Evolutionary conservation across 2,797 vertebrate species (phyloP).

Genomic region (Myotis findleyi): DNA sequence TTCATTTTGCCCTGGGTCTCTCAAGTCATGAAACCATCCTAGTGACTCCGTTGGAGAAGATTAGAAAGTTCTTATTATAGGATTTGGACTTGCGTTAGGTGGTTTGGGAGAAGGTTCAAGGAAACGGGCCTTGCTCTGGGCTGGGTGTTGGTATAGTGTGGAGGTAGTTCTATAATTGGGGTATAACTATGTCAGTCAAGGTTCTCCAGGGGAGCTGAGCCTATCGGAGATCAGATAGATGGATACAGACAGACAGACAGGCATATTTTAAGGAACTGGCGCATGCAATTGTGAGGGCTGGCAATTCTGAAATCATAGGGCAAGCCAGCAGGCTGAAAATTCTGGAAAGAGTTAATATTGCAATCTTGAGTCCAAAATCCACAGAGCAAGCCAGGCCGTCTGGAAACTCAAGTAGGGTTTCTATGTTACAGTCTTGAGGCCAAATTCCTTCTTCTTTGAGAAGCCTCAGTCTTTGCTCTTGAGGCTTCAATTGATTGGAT

Average conservation of each 20-base stretch:
- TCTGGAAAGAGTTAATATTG: not conserved
- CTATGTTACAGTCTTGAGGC: not conserved
- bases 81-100: not conserved
- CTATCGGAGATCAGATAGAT: not conserved
- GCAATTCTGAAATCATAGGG: not conserved
- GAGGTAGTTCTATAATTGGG: not conserved
- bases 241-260: not conserved
- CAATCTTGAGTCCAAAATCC: not conserved
- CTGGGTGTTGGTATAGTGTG: not conserved
- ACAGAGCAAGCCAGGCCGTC: not conserved
- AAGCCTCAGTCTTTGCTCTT: not conserved
- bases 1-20: not conserved
- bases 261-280: not conserved
- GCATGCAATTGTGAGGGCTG: not conserved
- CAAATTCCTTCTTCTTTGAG: not conserved
- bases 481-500: not conserved
- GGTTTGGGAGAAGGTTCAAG: not conserved
- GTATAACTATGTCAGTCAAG: not conserved
- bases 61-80: not conserved
- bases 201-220: not conserved
- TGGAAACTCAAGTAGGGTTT: not conserved
- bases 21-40: not conserved
- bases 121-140: not conserved
- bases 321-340: not conserved
- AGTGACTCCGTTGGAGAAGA: not conserved